Evolutionary conservation across 2,797 vertebrate species (phyloP).

Genomic region (Tamandua tetradactyla): DNA sequence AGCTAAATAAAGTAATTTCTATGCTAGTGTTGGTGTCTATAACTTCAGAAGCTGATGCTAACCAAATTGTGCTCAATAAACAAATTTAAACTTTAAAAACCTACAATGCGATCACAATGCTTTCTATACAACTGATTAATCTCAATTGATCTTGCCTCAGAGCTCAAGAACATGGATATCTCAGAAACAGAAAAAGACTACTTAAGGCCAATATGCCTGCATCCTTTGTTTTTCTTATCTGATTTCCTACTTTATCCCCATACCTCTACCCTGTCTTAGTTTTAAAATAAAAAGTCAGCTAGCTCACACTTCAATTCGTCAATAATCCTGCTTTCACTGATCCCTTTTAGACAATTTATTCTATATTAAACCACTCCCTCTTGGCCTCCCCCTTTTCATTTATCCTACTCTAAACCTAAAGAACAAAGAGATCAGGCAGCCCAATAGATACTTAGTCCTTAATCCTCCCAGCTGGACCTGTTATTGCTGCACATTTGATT

Average conservation of each 20-base stretch:
- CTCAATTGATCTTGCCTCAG: slow-evolving; percentile 85
- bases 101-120: slow-evolving; percentile 80
- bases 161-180: slow-evolving; percentile 80
- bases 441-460: slow-evolving; percentile 73
- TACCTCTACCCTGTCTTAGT: slow-evolving; percentile 62
- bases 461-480: slow-evolving; percentile 68
- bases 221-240: slow-evolving; percentile 77
- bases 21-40: slow-evolving; percentile 86
- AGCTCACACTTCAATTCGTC: slow-evolving; percentile 63
- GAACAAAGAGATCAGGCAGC: slow-evolving; percentile 76
- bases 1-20: slow-evolving; percentile 90
- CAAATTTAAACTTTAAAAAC: slow-evolving; percentile 87
- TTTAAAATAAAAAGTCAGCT: slow-evolving; percentile 76
- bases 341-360: slow-evolving; percentile 83
- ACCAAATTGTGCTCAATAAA: slow-evolving; percentile 88
- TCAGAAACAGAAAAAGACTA: slow-evolving; percentile 81
- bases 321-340: slow-evolving; percentile 74
- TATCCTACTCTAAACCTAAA: slow-evolving; percentile 76
- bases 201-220: slow-evolving; percentile 68
- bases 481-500: slow-evolving; percentile 77
- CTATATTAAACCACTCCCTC: slow-evolving; percentile 77
- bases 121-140: slow-evolving; percentile 86
- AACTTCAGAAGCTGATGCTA: slow-evolving; percentile 87
- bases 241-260: slow-evolving; percentile 76
- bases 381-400: slow-evolving; percentile 70